These are phyloP conservation scores for Hassar affinis DNA, from an alignment of 2,113 vertebrate species.

Conservation along the genomic window DNA sequence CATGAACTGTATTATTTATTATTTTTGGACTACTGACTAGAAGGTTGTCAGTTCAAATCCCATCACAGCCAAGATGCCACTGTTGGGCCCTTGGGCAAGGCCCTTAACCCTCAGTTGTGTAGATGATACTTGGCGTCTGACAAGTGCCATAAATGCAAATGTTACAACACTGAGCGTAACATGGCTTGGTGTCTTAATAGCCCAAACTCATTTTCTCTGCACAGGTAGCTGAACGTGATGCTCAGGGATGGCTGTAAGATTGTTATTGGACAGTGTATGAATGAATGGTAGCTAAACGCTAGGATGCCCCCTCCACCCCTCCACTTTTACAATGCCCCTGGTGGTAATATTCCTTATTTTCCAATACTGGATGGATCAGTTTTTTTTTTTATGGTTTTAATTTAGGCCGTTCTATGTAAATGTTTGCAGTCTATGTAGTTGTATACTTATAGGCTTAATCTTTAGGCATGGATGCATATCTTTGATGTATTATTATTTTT, in stretches of 20 bases:
- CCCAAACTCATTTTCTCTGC: neutral
- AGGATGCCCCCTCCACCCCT: no score
- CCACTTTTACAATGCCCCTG: neutral
- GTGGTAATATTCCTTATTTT: constrained; percentile 1
- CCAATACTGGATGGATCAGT: neutral
- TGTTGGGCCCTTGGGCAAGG: no score
- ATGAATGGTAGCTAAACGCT: no score
- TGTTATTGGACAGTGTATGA: neutral
- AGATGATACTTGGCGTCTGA: no score
- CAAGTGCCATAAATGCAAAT: no score
- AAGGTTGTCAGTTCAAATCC: no score
- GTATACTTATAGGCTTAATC: neutral
- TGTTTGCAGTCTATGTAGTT: neutral
- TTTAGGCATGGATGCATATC: neutral
- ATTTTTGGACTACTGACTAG: neutral
- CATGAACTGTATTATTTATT: neutral
- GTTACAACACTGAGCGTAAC: neutral
- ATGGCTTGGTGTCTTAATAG: neutral
- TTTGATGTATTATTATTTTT: neutral
- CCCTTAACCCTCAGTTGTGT: no score
- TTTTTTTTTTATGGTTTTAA: neutral
- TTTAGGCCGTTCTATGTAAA: neutral
- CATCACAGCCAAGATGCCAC: no score
- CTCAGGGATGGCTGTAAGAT: neutral
- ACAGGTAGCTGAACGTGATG: neutral